A percentile compares a stretch with the other conserved stretches of the same genome.
These are phyloP conservation scores for Aromia moschata DNA, from an alignment of 2,888 invertebrate species.

Conservation along the genomic window DNA sequence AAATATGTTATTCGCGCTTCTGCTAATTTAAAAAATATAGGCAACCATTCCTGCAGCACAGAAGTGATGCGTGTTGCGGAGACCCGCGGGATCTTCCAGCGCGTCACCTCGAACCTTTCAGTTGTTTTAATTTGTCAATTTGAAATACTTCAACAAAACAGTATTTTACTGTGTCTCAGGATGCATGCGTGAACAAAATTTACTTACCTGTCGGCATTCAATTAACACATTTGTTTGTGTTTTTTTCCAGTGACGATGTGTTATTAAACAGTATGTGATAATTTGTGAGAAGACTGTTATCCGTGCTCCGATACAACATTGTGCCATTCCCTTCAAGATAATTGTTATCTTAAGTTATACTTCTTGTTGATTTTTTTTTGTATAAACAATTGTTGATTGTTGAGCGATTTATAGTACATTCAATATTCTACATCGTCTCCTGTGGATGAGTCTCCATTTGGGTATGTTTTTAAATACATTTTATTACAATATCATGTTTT, in stretches of 20 bases:
- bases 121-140: constrained; percentile 22
- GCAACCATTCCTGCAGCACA: neutral
- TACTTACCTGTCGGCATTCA: constrained; percentile 21
- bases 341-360: constrained; percentile 1
- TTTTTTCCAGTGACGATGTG: constrained; percentile 13
- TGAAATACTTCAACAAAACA: constrained; percentile 29
- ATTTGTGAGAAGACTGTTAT: constrained; percentile 2
- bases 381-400: neutral
- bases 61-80: neutral
- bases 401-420: constrained; percentile 2
- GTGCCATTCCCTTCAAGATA: constrained; percentile 1
- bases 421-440: neutral
- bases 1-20: too few species aligned
- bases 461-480: constrained; percentile 17
- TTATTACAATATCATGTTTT: too few species aligned
- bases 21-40: neutral
- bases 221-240: constrained; percentile 30
- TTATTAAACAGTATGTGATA: constrained; percentile 14
- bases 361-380: constrained; percentile 4
- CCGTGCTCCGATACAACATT: neutral
- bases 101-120: neutral
- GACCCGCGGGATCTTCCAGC: neutral
- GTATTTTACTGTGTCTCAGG: constrained; percentile 35
- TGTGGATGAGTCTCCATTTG: neutral
- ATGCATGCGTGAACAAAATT: constrained; percentile 33